A percentile compares a stretch with the other conserved stretches of the same genome.
These are phyloP conservation scores for Solea solea DNA, from an alignment of 2,113 vertebrate genomes.

Conservation along the genomic window DNA sequence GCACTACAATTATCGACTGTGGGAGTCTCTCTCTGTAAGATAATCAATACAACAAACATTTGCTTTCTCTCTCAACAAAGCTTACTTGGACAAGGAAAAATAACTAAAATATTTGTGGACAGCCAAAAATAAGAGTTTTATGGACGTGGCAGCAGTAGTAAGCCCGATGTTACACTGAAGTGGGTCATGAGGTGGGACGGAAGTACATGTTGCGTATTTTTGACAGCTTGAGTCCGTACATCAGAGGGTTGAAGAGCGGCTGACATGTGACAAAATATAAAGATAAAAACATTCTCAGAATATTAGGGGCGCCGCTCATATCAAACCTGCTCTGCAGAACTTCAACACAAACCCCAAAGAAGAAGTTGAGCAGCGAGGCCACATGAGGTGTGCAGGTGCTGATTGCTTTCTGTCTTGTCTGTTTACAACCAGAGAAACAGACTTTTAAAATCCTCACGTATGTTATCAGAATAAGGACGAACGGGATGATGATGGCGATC, in stretches of 20 bases:
- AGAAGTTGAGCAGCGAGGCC: slow-evolving; percentile 37
- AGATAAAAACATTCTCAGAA: slow-evolving; percentile 4
- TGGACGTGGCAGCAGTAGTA: no score
- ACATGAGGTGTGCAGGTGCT: slow-evolving; percentile 50
- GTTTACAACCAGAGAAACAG: slow-evolving; percentile 24
- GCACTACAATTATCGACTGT: no score
- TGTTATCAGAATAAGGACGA: background rate
- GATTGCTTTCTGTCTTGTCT: slow-evolving; percentile 31
- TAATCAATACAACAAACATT: no score
- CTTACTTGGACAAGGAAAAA: no score
- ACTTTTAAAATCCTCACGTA: slow-evolving; percentile 39
- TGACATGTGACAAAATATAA: slow-evolving; percentile 26
- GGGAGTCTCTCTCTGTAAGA: no score
- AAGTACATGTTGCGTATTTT: slow-evolving; percentile 15
- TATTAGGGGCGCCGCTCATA: slow-evolving; percentile 1
- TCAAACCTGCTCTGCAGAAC: slow-evolving; percentile 32
- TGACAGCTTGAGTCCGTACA: slow-evolving; percentile 26
- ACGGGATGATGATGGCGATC: background rate
- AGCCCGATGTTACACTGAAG: no score
- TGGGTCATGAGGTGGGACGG: no score
- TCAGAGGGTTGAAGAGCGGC: slow-evolving; percentile 32
- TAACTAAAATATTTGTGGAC: no score
- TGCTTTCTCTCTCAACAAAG: no score
- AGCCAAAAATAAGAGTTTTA: no score
- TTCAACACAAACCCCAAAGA: background rate